Evolutionary conservation across 1,140 invertebrate species (phyloP), one percentile per base, ranked within the genome.

Genomic region (Megalonaias nervosa): DNA sequence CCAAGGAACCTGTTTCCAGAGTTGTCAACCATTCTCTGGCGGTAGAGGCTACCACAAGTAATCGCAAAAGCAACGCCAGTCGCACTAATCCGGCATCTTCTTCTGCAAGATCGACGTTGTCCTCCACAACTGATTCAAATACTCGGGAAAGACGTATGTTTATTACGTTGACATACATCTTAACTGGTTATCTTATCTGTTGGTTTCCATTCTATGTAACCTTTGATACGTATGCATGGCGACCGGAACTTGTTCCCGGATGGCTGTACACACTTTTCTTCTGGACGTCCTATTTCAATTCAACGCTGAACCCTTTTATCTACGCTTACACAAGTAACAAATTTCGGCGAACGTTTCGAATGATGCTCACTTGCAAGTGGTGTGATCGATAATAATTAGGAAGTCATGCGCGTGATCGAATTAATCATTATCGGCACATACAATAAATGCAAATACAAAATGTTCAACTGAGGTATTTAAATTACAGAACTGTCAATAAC

Each of bases 331-430:
- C 80, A 4, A 83, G 75, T 59, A 79, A 83, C 57, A 79, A 84
- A 61, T 80, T 86, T 62, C 61, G 83, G 16, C 64, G 16, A 9
- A 78, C 82, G 19, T 83, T 74, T 56, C 55, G 70, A 12, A 97
- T 97, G 89, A 71, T 87, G 5, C 48, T 86, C 9, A 75, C 11
- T 4, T 48, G 38, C 38, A 48, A 48, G 11, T 48, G 38, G 38
- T 48, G 38, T 48, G 6, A 48, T 48, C 38, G 9, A 48, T 11
- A n/a, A 48, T 48, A 48, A 48, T 48, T 48, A 48, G 6, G 38
- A 48, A 48, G 6, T 48, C 38, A 48, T 11, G 38, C 2, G 9
- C 38, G 1, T 48, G 6, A 6, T 2, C 38, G 38, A 38, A 6
- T 38, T 5, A 38, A 38, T 38, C 38, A 6, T 38, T 38, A 38